Conservation (phyloP, 2,888 invertebrate genomes). For the Tethea ocularis region DNA sequence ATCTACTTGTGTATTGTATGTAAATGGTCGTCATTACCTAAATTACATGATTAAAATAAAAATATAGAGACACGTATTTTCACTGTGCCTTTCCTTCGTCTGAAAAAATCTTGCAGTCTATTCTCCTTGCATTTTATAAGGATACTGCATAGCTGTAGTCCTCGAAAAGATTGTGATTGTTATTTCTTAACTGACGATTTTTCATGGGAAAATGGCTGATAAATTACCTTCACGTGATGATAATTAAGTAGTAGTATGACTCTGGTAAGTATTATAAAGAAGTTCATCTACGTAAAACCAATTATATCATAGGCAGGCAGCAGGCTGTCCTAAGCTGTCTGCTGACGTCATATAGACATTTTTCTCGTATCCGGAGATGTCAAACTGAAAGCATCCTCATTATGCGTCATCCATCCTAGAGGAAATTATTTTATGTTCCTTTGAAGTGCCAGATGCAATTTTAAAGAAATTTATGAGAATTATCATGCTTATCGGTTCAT, state of each 20-base stretch:
- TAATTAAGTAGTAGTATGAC: neutral
- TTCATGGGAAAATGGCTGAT: neutral
- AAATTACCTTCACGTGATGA: neutral
- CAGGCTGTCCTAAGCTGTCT: neutral
- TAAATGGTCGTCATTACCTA: neutral
- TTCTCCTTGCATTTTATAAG: neutral
- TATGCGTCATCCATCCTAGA: conserved; percentile 33
- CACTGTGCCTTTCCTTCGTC: neutral
- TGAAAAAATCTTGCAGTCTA: neutral
- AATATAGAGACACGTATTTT: neutral
- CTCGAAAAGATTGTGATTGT: neutral
- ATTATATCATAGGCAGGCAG: neutral
- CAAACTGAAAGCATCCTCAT: conserved; percentile 31
- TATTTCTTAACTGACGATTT: neutral
- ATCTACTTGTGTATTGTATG: no score
- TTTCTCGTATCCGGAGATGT: conserved; percentile 29
- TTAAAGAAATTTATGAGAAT: neutral
- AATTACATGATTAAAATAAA: neutral
- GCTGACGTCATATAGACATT: conserved; percentile 12
- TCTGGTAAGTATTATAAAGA: no score
- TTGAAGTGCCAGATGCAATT: conserved; percentile 17
- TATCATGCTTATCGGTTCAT: neutral
- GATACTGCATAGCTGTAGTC: neutral
- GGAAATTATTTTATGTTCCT: conserved; percentile 30
- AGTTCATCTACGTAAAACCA: neutral